Evolutionary conservation across 2,113 vertebrate species (phyloP).

Genomic region (Phylloscopus whistleri): DNA sequence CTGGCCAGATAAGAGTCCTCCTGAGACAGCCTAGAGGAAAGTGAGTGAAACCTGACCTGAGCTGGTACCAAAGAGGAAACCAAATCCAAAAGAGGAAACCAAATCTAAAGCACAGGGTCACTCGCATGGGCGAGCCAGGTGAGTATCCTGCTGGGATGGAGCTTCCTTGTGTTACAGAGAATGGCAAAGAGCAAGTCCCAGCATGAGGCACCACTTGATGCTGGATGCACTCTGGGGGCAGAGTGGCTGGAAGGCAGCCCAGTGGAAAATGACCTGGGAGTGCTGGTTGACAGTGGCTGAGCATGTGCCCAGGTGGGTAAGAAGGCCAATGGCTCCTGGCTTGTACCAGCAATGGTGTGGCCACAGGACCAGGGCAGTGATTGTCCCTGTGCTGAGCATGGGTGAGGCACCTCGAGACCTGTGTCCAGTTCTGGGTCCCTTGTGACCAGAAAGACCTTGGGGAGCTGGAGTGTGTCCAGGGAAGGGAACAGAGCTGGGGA

Average conservation of each 20-base stretch:
- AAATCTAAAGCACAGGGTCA: neutral
- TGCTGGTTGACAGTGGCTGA: no score
- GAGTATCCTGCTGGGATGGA: fast-evolving
- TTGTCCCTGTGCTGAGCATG: neutral
- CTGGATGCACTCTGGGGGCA: neutral
- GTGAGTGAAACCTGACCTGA: neutral
- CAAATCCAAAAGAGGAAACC: neutral
- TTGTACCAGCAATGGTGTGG: neutral
- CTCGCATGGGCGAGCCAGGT: fast-evolving
- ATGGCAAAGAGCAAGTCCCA: neutral
- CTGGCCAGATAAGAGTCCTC: neutral
- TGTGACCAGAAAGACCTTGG: neutral
- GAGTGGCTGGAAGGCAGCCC: neutral
- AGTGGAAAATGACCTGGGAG: neutral
- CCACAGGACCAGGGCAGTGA: neutral
- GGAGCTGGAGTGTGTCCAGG: neutral
- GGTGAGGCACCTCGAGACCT: neutral
- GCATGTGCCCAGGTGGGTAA: neutral
- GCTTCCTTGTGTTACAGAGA: neutral
- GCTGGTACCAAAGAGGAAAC: neutral
- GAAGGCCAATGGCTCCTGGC: neutral
- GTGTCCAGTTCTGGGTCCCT: neutral
- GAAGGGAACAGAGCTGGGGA: neutral
- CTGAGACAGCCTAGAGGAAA: neutral
- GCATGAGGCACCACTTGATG: neutral